These are phyloP conservation scores for Cataglyphis hispanica DNA, from an alignment of 1,140 invertebrate genomes.

Conservation along the genomic window DNA sequence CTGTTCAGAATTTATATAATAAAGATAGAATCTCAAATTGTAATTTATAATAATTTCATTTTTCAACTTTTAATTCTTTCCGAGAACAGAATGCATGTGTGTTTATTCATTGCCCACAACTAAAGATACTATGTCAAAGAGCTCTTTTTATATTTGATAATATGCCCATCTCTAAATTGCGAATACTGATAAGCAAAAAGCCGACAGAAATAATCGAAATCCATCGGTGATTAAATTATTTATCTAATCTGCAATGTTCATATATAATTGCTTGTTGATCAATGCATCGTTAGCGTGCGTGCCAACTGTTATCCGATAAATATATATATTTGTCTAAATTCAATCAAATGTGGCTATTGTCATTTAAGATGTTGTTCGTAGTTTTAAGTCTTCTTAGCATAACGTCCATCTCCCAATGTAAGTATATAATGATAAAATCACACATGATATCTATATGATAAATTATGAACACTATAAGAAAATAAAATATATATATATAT, in stretches of 20 bases:
- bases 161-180: neutral
- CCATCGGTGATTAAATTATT: neutral
- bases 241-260: conserved; percentile 43
- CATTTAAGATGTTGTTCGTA: neutral
- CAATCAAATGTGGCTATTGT: neutral
- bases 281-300: neutral
- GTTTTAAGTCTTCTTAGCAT: conserved; percentile 21
- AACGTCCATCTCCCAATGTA: conserved; percentile 14
- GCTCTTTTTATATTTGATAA: neutral
- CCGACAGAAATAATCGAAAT: neutral
- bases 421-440: neutral
- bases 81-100: neutral
- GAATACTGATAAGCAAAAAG: neutral
- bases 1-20: neutral
- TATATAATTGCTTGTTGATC: neutral
- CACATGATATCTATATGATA: neutral
- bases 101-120: neutral
- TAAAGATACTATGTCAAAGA: neutral
- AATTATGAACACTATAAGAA: neutral
- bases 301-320: neutral
- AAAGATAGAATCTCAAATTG: neutral
- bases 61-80: neutral
- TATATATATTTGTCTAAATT: conserved; percentile 40
- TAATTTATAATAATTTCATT: neutral
- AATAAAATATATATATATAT: neutral